phyloP scores from a whole-genome alignment of 2,113 vertebrate genomes.

The Calonectris borealis region DNA sequence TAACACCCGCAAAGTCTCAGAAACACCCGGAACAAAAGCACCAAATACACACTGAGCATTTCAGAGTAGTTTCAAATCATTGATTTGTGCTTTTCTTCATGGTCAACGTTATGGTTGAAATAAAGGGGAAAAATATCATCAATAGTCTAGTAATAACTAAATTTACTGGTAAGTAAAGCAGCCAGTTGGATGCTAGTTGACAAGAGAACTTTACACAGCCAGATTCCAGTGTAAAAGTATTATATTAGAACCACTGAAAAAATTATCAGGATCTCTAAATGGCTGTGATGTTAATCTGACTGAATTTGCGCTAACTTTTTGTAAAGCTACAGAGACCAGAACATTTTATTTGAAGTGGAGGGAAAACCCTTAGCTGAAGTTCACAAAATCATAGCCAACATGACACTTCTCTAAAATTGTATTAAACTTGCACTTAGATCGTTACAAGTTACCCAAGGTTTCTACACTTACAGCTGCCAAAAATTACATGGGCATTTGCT shows the following conservation, averaged over 20 bases:
- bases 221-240: background rate
- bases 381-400: background rate
- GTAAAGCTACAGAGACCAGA: background rate
- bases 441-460: background rate
- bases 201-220: background rate
- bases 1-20: background rate
- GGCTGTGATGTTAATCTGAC: too few relatives aligned
- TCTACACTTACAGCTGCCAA: background rate
- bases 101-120: background rate
- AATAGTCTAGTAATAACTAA: background rate
- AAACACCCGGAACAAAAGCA: background rate
- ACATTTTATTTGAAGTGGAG: fast-evolving
- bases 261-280: fast-evolving
- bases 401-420: background rate
- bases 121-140: background rate
- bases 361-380: background rate
- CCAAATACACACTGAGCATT: background rate
- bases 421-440: background rate
- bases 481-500: background rate
- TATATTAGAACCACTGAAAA: background rate
- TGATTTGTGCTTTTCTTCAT: background rate
- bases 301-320: background rate
- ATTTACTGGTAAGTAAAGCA: background rate
- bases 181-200: background rate
- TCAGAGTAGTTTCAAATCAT: background rate